These are phyloP conservation scores for Capreolus pygargus DNA, from an alignment of 2,113 vertebrate species.

Conservation along the genomic window DNA sequence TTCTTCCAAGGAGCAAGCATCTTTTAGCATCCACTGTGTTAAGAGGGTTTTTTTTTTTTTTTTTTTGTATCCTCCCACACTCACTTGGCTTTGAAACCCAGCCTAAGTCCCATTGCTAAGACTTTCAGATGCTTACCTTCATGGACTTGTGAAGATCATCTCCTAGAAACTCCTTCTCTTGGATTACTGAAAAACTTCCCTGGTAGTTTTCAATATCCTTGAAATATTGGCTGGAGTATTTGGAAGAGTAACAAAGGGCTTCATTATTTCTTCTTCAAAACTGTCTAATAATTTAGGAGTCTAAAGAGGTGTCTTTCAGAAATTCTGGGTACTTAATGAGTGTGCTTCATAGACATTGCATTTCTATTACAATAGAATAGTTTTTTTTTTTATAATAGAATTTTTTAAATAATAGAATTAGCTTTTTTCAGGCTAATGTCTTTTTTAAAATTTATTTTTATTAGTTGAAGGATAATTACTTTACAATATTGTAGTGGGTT, in stretches of 20 bases:
- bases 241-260: neutral
- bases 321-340: neutral
- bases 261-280: constrained; percentile 11
- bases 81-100: neutral
- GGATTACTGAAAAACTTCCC: neutral
- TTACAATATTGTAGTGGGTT: no score
- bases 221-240: neutral
- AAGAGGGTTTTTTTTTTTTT: neutral
- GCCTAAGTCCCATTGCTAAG: neutral
- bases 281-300: neutral
- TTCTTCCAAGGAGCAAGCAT: neutral
- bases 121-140: neutral
- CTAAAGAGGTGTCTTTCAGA: neutral
- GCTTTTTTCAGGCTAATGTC: neutral
- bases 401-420: neutral
- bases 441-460: neutral
- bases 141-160: neutral
- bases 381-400: neutral
- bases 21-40: neutral
- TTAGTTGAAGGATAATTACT: no score
- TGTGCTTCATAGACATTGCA: neutral
- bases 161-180: neutral
- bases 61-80: neutral
- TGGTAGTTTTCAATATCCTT: constrained; percentile 10
- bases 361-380: neutral